Evolutionary conservation across 2,113 vertebrate genomes (phyloP).

Genomic region (Epinephelus moara): DNA sequence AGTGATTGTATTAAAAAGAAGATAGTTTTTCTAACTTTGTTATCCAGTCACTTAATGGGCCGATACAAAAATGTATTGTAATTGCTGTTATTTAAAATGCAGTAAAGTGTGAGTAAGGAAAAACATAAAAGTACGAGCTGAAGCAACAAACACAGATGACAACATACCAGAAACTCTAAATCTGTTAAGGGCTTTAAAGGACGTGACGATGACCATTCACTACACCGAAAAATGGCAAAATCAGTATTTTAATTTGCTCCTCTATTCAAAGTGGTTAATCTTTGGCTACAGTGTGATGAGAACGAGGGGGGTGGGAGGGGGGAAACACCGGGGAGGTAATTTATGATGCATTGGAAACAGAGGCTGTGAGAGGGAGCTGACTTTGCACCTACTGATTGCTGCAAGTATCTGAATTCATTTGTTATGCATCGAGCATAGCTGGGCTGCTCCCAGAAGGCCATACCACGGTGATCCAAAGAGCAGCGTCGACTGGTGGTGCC

Average conservation of each 20-base stretch:
- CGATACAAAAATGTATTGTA: background rate
- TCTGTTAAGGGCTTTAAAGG: slow-evolving; percentile 36
- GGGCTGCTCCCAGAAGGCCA: slow-evolving; percentile 99
- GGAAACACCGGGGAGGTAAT: slow-evolving; percentile 73
- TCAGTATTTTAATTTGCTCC: slow-evolving; percentile 78
- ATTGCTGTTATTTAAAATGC: background rate
- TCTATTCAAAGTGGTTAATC: slow-evolving; percentile 76
- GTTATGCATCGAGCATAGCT: slow-evolving; percentile 99
- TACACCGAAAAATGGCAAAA: slow-evolving; percentile 61
- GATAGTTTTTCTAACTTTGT: background rate
- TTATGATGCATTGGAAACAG: slow-evolving; percentile 89
- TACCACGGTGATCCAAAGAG: slow-evolving; percentile 97
- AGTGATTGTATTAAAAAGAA: slow-evolving; percentile 8
- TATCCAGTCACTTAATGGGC: background rate
- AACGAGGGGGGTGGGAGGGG: slow-evolving; percentile 33
- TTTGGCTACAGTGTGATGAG: slow-evolving; percentile 69
- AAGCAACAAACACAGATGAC: slow-evolving; percentile 19
- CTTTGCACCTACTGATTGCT: slow-evolving; percentile 99
- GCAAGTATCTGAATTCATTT: slow-evolving; percentile 99
- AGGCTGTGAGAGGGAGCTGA: slow-evolving; percentile 92
- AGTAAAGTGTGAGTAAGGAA: background rate
- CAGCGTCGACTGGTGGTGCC: slow-evolving; percentile 99
- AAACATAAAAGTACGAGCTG: background rate
- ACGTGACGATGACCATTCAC: slow-evolving; percentile 50
- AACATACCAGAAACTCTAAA: slow-evolving; percentile 49